phyloP scores from a whole-genome alignment of 2,113 vertebrate genomes.

The Cyphomyrus plagiostoma region DNA sequence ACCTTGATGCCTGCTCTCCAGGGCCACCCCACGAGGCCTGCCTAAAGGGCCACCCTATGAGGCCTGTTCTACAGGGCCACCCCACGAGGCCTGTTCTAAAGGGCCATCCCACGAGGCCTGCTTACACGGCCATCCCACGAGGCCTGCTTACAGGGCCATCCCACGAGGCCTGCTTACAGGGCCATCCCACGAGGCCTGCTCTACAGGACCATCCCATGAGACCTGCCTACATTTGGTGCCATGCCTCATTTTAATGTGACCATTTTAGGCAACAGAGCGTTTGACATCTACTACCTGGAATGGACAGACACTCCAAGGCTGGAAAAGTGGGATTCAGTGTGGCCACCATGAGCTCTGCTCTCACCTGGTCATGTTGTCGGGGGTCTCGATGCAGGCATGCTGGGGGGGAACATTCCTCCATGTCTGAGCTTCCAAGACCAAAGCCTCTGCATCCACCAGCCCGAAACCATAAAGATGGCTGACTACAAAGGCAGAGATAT shows the following conservation, averaged over 20 bases:
- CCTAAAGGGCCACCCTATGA: too few species aligned
- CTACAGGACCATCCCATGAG: too few species aligned
- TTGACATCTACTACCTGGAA: neutral
- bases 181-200: too few species aligned
- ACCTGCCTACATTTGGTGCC: neutral
- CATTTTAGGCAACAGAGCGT: neutral
- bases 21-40: too few species aligned
- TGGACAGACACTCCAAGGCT: neutral
- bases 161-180: too few species aligned
- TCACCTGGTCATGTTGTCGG: slow-evolving; percentile 81
- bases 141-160: too few species aligned
- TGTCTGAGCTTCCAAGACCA: slow-evolving; percentile 86
- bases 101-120: too few species aligned
- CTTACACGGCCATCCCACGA: too few species aligned
- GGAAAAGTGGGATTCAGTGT: neutral
- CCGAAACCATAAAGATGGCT: slow-evolving; percentile 96
- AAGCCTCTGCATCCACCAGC: slow-evolving; percentile 89
- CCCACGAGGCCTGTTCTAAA: too few species aligned
- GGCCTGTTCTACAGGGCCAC: too few species aligned
- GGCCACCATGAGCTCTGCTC: neutral
- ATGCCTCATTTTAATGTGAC: neutral
- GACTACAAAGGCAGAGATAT: slow-evolving; percentile 58
- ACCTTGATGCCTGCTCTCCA: too few species aligned
- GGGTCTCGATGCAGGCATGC: slow-evolving; percentile 79
- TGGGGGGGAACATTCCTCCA: slow-evolving; percentile 86